Base-by-base conservation (phyloP, 2,113 vertebrate species). In the Monarcha castaneiventris region DNA sequence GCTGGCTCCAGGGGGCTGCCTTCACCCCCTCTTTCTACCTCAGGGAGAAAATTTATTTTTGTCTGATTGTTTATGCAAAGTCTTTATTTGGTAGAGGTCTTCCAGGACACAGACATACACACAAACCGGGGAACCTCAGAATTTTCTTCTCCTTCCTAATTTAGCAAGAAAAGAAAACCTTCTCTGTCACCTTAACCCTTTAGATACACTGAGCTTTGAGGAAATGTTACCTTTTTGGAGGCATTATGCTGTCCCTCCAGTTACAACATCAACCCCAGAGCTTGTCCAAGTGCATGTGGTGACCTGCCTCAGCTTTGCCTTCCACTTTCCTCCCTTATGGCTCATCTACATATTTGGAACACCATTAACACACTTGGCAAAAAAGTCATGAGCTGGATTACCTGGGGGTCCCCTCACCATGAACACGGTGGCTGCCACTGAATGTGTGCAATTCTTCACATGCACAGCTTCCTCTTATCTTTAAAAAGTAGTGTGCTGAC, bases 201-300 rank as follows among this genome's bases (percentile, higher is more conserved):
- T 51, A 81, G 44, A 66, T 58, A 33, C 33, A 77, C 18, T 27
- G 58, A 83, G 18, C 21, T 18, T 1, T 54, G 43, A 82, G 49
- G 25, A 89, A 77, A 27, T 43, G 4, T 48, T 86, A 52, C 46
- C 21, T 86, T 83, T 63, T 43, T 16, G 49, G 63, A 83, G 27
- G 39, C 20, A 59, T 64, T 89, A 16, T 89, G 43, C n/a, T 62
- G 13, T 73, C 8, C 37, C 55, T 30, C 19, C 37, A 66, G 18
- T 71, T 81, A 52, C 1, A 4, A 4, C 1, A 6, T 33, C 59
- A 90, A 19, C 11, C 10, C 22, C 72, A 51, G 83, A 71, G 56
- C 56, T 51, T 85, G 61, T 85, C 32, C 0, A 0, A 55, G 56
- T 5, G 1, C 29, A 41, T 0, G 1, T 1, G 0, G 17, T 86